Evolutionary conservation across 1,140 invertebrate species (phyloP).

Genomic region (Lycorma delicatula): DNA sequence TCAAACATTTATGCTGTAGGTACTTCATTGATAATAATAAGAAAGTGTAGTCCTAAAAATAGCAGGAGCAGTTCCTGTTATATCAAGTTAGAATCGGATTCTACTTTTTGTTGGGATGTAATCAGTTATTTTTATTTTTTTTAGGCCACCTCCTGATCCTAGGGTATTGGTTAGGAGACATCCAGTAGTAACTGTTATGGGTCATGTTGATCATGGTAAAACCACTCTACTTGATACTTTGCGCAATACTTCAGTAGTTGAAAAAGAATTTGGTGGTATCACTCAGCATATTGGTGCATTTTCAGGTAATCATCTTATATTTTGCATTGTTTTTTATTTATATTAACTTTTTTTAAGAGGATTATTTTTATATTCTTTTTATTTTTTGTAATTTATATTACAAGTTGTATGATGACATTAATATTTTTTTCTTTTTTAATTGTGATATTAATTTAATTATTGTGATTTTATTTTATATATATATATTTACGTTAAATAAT

Average conservation of each 20-base stretch:
- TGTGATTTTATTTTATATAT: too few species aligned
- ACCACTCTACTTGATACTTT: conserved; percentile 92
- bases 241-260: conserved; percentile 75
- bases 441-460: too few species aligned
- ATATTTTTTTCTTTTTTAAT: too few species aligned
- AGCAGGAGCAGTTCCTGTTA: neutral
- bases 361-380: too few species aligned
- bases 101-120: neutral
- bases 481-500: too few species aligned
- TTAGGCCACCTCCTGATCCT: conserved; percentile 51
- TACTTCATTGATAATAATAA: neutral
- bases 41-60: neutral
- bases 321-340: too few species aligned
- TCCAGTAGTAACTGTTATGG: conserved; percentile 97
- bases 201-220: conserved; percentile 99
- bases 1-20: too few species aligned
- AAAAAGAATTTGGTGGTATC: conserved; percentile 96
- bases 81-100: neutral
- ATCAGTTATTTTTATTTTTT: conserved; percentile 15
- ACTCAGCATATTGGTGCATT: conserved; percentile 99
- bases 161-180: conserved; percentile 55
- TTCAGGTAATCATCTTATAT: conserved; percentile 46
- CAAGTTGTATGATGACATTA: too few species aligned
- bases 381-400: too few species aligned
- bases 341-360: too few species aligned